Conservation (phyloP, 2,888 invertebrate genomes). For the Drosophila fulvimacula region DNA sequence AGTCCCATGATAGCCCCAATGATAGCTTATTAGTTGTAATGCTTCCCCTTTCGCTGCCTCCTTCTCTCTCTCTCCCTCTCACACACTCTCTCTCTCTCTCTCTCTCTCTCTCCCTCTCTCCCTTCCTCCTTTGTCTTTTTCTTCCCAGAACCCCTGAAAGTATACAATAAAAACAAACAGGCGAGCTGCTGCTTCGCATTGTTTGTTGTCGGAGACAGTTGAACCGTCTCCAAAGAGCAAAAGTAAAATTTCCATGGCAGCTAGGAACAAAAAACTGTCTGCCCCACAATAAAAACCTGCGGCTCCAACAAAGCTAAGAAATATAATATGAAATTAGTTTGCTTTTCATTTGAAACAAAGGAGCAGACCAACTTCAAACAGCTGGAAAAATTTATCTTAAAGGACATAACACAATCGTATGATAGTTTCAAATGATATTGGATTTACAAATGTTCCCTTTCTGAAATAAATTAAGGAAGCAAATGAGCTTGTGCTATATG, state of each 20-base stretch:
- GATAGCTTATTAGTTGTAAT: conserved; percentile 8
- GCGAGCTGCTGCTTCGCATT: conserved; percentile 10
- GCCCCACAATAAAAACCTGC: neutral
- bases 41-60: neutral
- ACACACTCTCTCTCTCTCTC: too few relatives aligned
- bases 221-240: conserved; percentile 5
- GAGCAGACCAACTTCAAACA: neutral
- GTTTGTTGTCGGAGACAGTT: conserved; percentile 6
- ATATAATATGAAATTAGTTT: neutral
- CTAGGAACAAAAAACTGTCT: neutral
- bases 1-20: conserved; percentile 17
- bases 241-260: conserved; percentile 16
- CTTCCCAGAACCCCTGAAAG: conserved; percentile 19
- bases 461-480: neutral
- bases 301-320: neutral
- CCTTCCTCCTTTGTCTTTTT: neutral
- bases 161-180: conserved; percentile 28
- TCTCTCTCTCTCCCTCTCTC: neutral
- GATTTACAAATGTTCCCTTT: neutral
- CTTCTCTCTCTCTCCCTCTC: neutral
- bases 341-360: neutral
- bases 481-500: neutral
- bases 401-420: neutral
- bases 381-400: neutral
- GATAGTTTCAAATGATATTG: neutral